phyloP scores from a whole-genome alignment of 2,888 invertebrate genomes.

The Andricus quercusramuli region DNA sequence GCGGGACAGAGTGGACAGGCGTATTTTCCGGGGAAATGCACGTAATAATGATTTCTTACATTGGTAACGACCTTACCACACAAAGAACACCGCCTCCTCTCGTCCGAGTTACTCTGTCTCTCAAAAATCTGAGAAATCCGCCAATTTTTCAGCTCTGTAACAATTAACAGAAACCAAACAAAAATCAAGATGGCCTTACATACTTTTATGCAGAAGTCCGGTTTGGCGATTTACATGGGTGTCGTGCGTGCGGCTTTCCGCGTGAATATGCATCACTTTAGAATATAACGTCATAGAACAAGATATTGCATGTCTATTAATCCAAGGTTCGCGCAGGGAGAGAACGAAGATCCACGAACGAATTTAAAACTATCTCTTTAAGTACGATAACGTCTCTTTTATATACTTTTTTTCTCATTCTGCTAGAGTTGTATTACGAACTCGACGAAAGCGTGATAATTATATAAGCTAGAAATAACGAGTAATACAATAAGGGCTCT shows the following conservation, averaged over 20 bases:
- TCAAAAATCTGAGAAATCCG: conserved; percentile 82
- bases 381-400: neutral
- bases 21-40: conserved; percentile 82
- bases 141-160: conserved; percentile 82
- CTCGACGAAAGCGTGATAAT: conserved; percentile 18
- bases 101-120: conserved; percentile 81
- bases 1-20: conserved; percentile 82
- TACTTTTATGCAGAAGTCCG: conserved; percentile 45
- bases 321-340: conserved; percentile 14
- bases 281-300: conserved; percentile 12
- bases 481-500: conserved; percentile 30
- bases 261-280: conserved; percentile 33
- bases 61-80: conserved; percentile 83
- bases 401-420: neutral
- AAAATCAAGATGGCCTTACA: conserved; percentile 67
- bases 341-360: conserved; percentile 16
- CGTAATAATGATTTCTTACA: conserved; percentile 83
- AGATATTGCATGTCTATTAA: conserved; percentile 20
- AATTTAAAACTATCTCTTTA: conserved; percentile 8
- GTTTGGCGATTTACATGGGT: conserved; percentile 56
- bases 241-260: conserved; percentile 58
- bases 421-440: conserved; percentile 12
- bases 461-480: conserved; percentile 12
- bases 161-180: conserved; percentile 68
- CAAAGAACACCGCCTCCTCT: conserved; percentile 81